A percentile compares a stretch with the other conserved stretches of the same genome.
Evolutionary conservation across 92 coral and sea anemone species (phyloP).

Genomic region (Epizoanthus rinbou): DNA sequence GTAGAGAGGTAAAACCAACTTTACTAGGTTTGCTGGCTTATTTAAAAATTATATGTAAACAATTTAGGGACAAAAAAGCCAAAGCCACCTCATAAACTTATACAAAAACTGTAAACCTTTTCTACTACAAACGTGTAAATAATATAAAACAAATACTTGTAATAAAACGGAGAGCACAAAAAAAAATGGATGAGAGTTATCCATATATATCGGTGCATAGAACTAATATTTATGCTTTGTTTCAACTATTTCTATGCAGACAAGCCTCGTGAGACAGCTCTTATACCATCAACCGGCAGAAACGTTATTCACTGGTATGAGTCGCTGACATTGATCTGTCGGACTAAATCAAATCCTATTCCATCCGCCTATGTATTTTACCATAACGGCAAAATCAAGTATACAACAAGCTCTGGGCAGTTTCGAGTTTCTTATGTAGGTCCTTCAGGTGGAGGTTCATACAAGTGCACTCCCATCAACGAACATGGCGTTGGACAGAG

Average conservation of each 20-base stretch:
- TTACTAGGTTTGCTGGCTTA: too few relatives aligned
- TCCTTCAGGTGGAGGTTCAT: slow-evolving; percentile 71
- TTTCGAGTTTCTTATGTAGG: slow-evolving; percentile 65
- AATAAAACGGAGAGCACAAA: too few relatives aligned
- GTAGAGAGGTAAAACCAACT: too few relatives aligned
- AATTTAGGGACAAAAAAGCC: too few relatives aligned
- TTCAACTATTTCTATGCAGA: slow-evolving; percentile 31
- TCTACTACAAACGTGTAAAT: too few relatives aligned
- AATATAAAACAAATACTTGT: too few relatives aligned
- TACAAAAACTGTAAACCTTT: too few relatives aligned
- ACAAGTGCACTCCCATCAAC: slow-evolving; percentile 82
- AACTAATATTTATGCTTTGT: too few relatives aligned
- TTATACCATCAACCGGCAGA: slow-evolving; percentile 48
- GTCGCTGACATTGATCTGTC: slow-evolving; percentile 63
- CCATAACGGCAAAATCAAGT: slow-evolving; percentile 49
- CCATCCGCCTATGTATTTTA: slow-evolving; percentile 52
- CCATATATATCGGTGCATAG: too few relatives aligned
- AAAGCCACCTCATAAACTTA: too few relatives aligned
- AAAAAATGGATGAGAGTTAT: too few relatives aligned
- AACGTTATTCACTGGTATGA: slow-evolving; percentile 45
- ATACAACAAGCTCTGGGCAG: slow-evolving; percentile 48
- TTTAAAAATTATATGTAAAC: too few relatives aligned
- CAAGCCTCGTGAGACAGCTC: slow-evolving; percentile 66
- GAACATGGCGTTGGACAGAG: slow-evolving; percentile 65
- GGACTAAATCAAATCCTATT: slow-evolving; percentile 64